These are phyloP conservation scores for Sisyra terminalis DNA, from an alignment of 2,888 invertebrate species.

Conservation along the genomic window DNA sequence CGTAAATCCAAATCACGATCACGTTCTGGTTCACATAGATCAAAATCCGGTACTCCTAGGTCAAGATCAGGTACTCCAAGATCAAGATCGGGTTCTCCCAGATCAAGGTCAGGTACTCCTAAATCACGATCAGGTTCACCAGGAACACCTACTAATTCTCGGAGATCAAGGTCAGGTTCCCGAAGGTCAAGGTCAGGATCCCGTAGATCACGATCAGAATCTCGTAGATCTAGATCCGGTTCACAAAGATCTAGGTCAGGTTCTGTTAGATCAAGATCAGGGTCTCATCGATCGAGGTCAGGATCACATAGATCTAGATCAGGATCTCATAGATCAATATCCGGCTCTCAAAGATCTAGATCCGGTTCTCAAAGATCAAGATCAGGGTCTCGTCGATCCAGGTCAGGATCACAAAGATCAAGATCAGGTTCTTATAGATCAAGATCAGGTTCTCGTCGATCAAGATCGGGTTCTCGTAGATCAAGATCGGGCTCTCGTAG, in stretches of 20 bases:
- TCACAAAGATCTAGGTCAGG: conserved; percentile 15
- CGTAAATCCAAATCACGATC: conserved; percentile 13
- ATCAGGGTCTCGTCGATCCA: conserved; percentile 9
- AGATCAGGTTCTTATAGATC: conserved; percentile 16
- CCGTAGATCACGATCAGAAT: conserved; percentile 20
- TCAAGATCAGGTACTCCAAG: conserved; percentile 18
- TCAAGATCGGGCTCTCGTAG: conserved; percentile 16
- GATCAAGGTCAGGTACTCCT: conserved; percentile 11
- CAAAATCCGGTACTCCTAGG: conserved; percentile 9
- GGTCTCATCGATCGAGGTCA: conserved; percentile 20
- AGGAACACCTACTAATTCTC: conserved; percentile 18
- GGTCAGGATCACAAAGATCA: conserved; percentile 14
- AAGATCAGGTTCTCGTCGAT: conserved; percentile 15
- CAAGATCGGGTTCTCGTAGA: conserved; percentile 14
- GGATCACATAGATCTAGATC: conserved; percentile 13
- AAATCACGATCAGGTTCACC: conserved; percentile 17
- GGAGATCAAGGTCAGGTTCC: conserved; percentile 12
- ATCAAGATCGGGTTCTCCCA: conserved; percentile 13
- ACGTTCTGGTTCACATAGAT: conserved; percentile 7
- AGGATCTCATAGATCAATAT: conserved; percentile 15
- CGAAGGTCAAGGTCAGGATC: conserved; percentile 17
- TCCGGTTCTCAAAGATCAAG: conserved; percentile 14
- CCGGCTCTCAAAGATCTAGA: conserved; percentile 15
- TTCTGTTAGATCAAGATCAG: conserved; percentile 16
- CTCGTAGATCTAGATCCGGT: conserved; percentile 21